Conservation (phyloP, 2,113 vertebrate species). For the Caretta caretta region DNA sequence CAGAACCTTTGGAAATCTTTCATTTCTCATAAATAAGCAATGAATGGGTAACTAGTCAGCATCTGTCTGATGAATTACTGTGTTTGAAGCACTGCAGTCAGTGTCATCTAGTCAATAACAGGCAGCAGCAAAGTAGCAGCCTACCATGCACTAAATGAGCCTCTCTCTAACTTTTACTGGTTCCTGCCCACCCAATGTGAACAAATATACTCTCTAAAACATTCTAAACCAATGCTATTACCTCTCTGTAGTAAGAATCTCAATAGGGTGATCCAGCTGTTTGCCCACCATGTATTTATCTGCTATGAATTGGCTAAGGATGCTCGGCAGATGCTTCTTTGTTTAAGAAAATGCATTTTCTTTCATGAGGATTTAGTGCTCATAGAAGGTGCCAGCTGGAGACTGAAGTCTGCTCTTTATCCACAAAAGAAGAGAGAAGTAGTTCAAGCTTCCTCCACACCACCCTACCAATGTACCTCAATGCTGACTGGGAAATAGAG, state of each 20-base stretch:
- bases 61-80: slow-evolving; percentile 59
- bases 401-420: not conserved
- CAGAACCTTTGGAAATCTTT: slow-evolving; percentile 67
- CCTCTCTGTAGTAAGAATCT: not conserved
- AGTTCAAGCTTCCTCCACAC: not conserved
- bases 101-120: slow-evolving; percentile 53
- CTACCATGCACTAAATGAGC: slow-evolving; percentile 10
- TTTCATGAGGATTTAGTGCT: slow-evolving; percentile 7
- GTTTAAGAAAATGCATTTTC: not conserved
- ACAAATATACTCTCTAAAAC: not conserved
- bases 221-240: not conserved
- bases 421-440: not conserved
- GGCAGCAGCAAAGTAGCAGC: slow-evolving; percentile 18
- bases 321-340: not conserved
- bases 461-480: not conserved
- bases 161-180: not conserved
- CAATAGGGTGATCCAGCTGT: not conserved
- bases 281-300: not conserved
- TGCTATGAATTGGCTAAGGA: not conserved
- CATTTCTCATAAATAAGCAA: slow-evolving; percentile 71
- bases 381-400: not conserved
- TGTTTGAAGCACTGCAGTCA: slow-evolving; percentile 46
- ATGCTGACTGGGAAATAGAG: not conserved
- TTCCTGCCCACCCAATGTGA: not conserved
- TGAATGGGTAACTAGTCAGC: slow-evolving; percentile 56